A percentile compares a stretch with the other conserved stretches of the same genome.
Conservation (phyloP, 2,113 vertebrate species). For the Campylomormyrus tamandua region DNA sequence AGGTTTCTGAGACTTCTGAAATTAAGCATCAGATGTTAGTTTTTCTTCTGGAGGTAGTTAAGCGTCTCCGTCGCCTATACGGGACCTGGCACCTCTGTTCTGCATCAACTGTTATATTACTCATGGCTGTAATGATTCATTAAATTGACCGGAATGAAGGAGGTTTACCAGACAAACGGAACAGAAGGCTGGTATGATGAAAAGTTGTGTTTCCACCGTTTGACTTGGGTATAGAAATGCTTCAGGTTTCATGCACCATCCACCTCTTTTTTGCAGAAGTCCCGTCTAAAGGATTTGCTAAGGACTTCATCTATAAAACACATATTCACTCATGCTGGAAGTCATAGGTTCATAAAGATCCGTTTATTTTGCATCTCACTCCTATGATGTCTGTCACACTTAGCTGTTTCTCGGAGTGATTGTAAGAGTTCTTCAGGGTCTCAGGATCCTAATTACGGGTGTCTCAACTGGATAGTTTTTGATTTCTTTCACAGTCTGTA, state of each 20-base stretch:
- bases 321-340: background rate
- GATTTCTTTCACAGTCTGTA: slow-evolving; percentile 48
- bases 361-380: slow-evolving; percentile 44
- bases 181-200: slow-evolving; percentile 17
- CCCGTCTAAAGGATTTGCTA: background rate
- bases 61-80: slow-evolving; percentile 25
- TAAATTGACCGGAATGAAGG: slow-evolving; percentile 45
- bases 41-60: slow-evolving; percentile 24
- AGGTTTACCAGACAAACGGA: slow-evolving; percentile 38
- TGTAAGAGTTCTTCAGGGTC: slow-evolving; percentile 50
- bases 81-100: slow-evolving; percentile 34
- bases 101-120: slow-evolving; percentile 47
- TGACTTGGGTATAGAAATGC: background rate
- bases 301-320: background rate
- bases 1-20: slow-evolving; percentile 2
- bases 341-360: background rate
- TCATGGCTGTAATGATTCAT: slow-evolving; percentile 53
- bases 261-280: background rate
- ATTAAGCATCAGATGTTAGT: background rate
- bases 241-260: background rate
- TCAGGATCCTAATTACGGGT: slow-evolving; percentile 47
- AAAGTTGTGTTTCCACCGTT: background rate
- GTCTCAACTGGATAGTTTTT: slow-evolving; percentile 56
- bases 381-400: slow-evolving; percentile 23
- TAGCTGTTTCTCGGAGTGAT: slow-evolving; percentile 43